Base-by-base conservation (phyloP, 2,797 vertebrate genomes). In the Falco rusticolus region DNA sequence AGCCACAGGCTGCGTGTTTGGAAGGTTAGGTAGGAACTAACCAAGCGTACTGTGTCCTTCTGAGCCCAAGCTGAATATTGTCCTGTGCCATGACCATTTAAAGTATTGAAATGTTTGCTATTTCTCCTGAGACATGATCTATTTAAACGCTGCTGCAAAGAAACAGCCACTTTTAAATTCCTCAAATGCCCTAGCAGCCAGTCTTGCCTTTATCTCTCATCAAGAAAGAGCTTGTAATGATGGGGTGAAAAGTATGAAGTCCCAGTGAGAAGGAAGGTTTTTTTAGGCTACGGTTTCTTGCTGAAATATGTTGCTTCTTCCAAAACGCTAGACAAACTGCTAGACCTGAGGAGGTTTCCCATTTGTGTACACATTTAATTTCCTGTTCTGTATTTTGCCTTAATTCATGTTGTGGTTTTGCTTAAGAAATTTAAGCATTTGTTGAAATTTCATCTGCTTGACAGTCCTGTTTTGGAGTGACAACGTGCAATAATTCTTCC, bases 401-500 rank as follows among this genome's bases (percentile, higher is more conserved):
- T 72, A 65, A 16, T 65, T 83, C 28, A 39, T 3, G 5, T 11
- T 53, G 37, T 53, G 19, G 26, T 68, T 93, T 91, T 75, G 29
- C 48, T 96, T 74, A 79, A 87, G 34, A 72, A 91, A 72, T 48
- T 5, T 17, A 64, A 65, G 34, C 8, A 29, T 93, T 74, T 8
- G 2, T 47, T 89, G n/a, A 84, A 14, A 60, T 86, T 33, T 64
- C 29, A 82, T 79, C 34, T 50, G 17, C 24, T 65, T 78, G 47
- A 37, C 50, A 78, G 47, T 75, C 26, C 53, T 83, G 6, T 59
- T 89, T 81, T 51, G n/a, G 72, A 90, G 69, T 21, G 72, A 86
- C 63, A 90, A 90, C 57, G 45, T 84, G 51, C 31, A 93, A 18
- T 53, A 63, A 60, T 74, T 87, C 60, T 90, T 60, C 53, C 21